Evolutionary conservation across 1,140 invertebrate species (phyloP), one percentile per base, ranked within the genome.

Genomic region (Odontomachus brunneus): DNA sequence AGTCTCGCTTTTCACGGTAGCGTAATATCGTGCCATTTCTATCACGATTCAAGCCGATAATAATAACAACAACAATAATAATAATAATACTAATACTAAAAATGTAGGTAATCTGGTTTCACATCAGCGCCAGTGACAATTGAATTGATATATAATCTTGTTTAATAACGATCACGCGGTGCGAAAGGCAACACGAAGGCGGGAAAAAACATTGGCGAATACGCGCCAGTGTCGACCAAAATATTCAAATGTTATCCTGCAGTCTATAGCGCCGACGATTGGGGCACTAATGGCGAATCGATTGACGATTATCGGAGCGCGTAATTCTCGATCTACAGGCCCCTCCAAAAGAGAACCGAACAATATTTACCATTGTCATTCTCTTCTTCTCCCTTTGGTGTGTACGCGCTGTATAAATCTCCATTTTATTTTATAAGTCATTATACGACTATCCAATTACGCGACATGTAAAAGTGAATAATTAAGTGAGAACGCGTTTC

Each of bases 241-340:
- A 80, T 65, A 75, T 75, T 76, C 44, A 38, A 76, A 63, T 76
- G 59, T 82, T 65, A 55, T 75, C 48, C 38, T 17, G 29, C 33
- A 53, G 53, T 67, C 19, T 67, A 51, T 69, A 44, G 29, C 38
- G 75, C 38, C 87, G 86, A 75, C 84, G 88, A 90, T 90, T 90
- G 89, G 38, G 84, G 87, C 85, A 85, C 81, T 85, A 90, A 90
- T 90, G 59, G 89, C 66, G 57, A 91, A 91, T 91, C 88, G 90
- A 91, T 90, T 88, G 90, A 89, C 85, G 90, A 91, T 91, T 91
- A 87, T 84, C 65, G 67, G 73, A 73, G 60, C 85, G 80, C 59
- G 53, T 87, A 86, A 87, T 87, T 86, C n/a, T n/a, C 55, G 80
- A 83, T 78, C 85, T 86, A 76, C 73, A 83, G 80, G 72, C 38